Evolutionary conservation across 2,888 invertebrate genomes (phyloP).

Genomic region (Sinohyriopsis cumingii): DNA sequence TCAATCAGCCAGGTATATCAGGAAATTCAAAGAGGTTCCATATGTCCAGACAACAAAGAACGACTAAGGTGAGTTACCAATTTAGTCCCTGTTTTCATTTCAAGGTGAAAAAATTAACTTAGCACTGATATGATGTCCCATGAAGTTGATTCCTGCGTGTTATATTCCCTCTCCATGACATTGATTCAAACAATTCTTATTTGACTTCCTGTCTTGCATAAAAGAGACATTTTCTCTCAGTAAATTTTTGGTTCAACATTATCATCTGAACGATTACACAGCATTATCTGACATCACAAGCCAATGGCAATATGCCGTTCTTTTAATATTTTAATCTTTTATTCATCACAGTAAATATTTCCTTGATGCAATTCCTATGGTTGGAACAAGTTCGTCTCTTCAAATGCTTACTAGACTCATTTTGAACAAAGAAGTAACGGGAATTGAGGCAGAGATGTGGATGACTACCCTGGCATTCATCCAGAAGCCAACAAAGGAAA

Average conservation of each 20-base stretch:
- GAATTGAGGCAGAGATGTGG: conserved; percentile 84
- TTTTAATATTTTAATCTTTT: background rate
- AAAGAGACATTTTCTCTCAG: too few relatives aligned
- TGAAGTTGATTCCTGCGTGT: background rate
- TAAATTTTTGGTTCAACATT: too few relatives aligned
- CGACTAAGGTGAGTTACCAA: conserved; percentile 45
- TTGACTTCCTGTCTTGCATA: too few relatives aligned
- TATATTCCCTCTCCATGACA: background rate
- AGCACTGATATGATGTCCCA: background rate
- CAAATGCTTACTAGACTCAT: conserved; percentile 88
- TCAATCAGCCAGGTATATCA: conserved; percentile 61
- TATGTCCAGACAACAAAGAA: conserved; percentile 52
- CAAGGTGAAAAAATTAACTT: background rate
- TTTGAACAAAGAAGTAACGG: conserved; percentile 77
- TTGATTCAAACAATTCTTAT: background rate
- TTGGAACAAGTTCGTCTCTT: conserved; percentile 87
- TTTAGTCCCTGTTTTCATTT: background rate
- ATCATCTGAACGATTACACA: too few relatives aligned
- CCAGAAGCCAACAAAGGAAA: conserved; percentile 72
- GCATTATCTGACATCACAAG: too few relatives aligned
- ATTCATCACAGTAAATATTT: conserved; percentile 79
- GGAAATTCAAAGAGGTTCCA: conserved; percentile 34
- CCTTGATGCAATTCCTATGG: conserved; percentile 88
- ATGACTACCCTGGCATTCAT: conserved; percentile 89
- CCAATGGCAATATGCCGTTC: background rate